Conservation (phyloP, 2,113 vertebrate species). For the Anguilla rostrata region DNA sequence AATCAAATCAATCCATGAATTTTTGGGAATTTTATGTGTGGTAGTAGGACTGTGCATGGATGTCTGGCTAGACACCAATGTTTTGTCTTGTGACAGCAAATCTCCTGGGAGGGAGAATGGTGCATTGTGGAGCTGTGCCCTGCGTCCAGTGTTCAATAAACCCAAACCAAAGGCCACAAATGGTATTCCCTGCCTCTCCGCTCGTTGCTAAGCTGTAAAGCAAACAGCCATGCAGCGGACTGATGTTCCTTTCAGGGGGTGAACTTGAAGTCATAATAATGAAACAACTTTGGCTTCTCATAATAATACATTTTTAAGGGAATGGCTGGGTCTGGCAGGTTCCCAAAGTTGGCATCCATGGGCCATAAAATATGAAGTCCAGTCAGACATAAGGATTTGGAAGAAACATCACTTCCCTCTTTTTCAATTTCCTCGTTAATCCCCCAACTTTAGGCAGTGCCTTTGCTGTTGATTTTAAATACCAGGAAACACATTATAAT, state of each 20-base stretch:
- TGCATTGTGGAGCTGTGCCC: too few species aligned
- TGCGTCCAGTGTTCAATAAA: too few species aligned
- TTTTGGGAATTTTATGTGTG: too few species aligned
- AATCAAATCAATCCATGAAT: too few species aligned
- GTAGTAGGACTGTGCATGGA: neutral
- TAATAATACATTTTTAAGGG: neutral
- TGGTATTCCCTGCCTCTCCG: too few species aligned
- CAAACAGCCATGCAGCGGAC: too few species aligned
- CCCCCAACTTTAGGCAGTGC: slow-evolving; percentile 17
- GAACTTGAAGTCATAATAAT: too few species aligned
- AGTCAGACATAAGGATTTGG: neutral
- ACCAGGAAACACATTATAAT: neutral
- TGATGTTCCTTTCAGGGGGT: too few species aligned
- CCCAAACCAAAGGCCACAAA: too few species aligned
- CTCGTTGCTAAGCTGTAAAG: too few species aligned
- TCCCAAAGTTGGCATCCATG: neutral
- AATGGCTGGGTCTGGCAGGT: neutral
- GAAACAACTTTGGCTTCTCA: neutral
- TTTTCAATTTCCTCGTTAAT: slow-evolving; percentile 10
- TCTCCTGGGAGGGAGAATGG: too few species aligned
- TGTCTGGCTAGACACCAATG: neutral
- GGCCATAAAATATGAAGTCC: neutral
- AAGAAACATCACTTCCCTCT: neutral
- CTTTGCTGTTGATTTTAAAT: neutral
- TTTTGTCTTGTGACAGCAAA: neutral